Evolutionary conservation across 2,797 vertebrate species (phyloP).

Genomic region (Enteromius radiatus): DNA sequence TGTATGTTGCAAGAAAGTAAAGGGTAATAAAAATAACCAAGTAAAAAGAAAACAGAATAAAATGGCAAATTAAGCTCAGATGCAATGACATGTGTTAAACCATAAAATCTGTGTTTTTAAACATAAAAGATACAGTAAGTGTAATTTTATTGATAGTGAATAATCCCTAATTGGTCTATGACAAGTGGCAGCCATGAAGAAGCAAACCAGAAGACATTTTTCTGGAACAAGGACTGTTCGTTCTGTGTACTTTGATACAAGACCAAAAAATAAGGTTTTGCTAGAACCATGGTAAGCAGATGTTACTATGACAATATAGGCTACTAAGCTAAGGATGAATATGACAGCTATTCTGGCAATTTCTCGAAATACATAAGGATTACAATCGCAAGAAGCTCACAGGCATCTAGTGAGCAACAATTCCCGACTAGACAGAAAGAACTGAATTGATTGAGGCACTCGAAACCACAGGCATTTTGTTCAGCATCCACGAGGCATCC

Average conservation of each 20-base stretch:
- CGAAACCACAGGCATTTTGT: slow-evolving; percentile 41
- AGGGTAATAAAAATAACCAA: not conserved
- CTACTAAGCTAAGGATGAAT: not conserved
- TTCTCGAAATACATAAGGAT: not conserved
- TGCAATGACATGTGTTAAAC: not conserved
- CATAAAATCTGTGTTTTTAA: not conserved
- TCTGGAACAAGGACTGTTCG: not conserved
- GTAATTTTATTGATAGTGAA: not conserved
- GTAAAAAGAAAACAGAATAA: not conserved
- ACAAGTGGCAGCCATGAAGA: not conserved
- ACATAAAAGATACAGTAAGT: not conserved
- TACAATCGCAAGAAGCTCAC: slow-evolving; percentile 21
- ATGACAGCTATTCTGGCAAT: slow-evolving; percentile 11
- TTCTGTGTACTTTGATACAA: not conserved
- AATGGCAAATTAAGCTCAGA: not conserved
- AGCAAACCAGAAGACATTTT: not conserved
- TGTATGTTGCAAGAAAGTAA: not conserved
- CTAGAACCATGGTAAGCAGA: not conserved
- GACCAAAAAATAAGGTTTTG: not conserved
- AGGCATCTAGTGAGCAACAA: slow-evolving; percentile 12
- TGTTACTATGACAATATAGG: slow-evolving; percentile 1
- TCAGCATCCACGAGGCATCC: slow-evolving; percentile 35
- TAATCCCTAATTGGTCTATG: not conserved
- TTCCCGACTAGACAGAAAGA: slow-evolving; percentile 27
- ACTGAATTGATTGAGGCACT: slow-evolving; percentile 44